These are phyloP conservation scores for Dastarcus helophoroides DNA, from an alignment of 2,888 invertebrate genomes.

Conservation along the genomic window DNA sequence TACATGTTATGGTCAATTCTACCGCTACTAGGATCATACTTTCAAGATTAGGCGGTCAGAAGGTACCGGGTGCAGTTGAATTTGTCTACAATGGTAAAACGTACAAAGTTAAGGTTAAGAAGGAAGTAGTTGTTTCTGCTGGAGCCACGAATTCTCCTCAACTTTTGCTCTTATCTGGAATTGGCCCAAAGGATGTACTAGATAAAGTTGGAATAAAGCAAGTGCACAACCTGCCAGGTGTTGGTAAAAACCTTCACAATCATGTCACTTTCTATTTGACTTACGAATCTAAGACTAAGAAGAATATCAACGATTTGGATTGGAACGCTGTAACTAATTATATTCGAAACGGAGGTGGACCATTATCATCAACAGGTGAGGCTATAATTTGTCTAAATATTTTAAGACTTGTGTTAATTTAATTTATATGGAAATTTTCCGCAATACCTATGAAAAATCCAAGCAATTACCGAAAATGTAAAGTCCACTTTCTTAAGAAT, in stretches of 20 bases:
- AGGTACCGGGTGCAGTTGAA: conserved; percentile 48
- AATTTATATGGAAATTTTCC: no score
- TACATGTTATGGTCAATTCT: conserved; percentile 51
- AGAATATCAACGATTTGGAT: conserved; percentile 43
- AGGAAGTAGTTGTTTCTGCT: conserved; percentile 49
- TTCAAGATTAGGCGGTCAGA: conserved; percentile 34
- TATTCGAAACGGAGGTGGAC: conserved; percentile 46
- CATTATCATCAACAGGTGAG: conserved; percentile 49
- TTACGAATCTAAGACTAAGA: conserved; percentile 43
- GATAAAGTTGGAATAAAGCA: conserved; percentile 47
- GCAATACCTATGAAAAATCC: no score
- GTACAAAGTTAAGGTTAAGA: conserved; percentile 39
- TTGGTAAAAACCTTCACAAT: conserved; percentile 58
- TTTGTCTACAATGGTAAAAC: conserved; percentile 43
- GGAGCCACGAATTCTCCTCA: conserved; percentile 59
- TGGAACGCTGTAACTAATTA: conserved; percentile 54
- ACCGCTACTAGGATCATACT: conserved; percentile 47
- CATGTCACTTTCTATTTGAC: conserved; percentile 51
- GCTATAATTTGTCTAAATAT: no score
- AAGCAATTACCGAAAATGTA: no score
- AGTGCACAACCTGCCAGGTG: conserved; percentile 52
- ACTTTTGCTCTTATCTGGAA: conserved; percentile 52
- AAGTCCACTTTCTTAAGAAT: no score
- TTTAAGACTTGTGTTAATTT: no score
- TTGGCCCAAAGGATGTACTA: conserved; percentile 51